Conservation (phyloP, 1,140 invertebrate genomes). For the Drosophila novamexicana region DNA sequence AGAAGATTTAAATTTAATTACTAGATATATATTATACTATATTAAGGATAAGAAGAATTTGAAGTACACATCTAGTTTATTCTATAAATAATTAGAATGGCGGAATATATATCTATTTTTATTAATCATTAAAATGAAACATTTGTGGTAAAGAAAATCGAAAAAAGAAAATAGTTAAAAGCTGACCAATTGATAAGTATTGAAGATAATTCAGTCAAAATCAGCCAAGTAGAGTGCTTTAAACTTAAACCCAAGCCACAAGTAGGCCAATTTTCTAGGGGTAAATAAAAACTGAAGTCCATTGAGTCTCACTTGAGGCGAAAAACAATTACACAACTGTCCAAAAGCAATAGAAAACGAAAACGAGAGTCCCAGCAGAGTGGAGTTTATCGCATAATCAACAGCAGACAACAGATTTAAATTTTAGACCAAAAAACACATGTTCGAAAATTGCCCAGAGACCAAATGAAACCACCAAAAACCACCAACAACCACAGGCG, state of each 20-base stretch:
- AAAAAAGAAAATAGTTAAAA: no score
- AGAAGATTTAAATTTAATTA: no score
- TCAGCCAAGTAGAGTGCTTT: background rate
- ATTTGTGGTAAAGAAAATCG: no score
- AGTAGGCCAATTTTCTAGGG: slow-evolving; percentile 13
- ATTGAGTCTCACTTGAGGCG: slow-evolving; percentile 33
- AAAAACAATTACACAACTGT: slow-evolving; percentile 75
- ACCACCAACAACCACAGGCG: slow-evolving; percentile 2
- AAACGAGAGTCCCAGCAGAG: slow-evolving; percentile 25
- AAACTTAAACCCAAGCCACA: slow-evolving; percentile 1
- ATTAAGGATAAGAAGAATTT: no score
- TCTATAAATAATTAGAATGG: no score
- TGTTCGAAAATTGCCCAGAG: slow-evolving; percentile 71
- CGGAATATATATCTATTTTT: no score
- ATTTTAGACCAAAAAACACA: slow-evolving; percentile 76
- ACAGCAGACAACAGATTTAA: slow-evolving; percentile 68
- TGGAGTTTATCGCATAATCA: slow-evolving; percentile 71
- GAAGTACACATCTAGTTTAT: no score
- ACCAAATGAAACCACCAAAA: slow-evolving; percentile 33
- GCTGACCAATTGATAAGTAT: no score
- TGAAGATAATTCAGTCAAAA: no score
- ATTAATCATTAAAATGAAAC: no score
- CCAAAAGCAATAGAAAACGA: slow-evolving; percentile 39
- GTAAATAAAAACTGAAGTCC: slow-evolving; percentile 5
- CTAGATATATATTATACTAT: no score